Percentiles rank a stretch among this genome's conserved stretches.
phyloP scores from a whole-genome alignment of 2,113 vertebrate species.

The Bettongia penicillata region DNA sequence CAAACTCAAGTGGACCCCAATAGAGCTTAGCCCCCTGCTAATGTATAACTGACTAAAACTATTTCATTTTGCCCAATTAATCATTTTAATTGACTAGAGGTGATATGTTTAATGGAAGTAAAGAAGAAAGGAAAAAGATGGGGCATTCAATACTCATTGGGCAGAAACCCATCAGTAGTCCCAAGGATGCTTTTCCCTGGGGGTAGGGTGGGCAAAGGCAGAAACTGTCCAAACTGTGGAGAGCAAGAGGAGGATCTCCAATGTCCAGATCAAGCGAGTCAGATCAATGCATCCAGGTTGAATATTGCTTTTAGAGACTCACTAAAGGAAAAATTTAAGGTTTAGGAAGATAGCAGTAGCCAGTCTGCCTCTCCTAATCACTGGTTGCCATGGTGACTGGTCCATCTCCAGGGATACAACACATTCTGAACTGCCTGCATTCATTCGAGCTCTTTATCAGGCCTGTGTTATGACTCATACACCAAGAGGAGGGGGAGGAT shows the following conservation, averaged over 20 bases:
- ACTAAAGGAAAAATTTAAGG: not conserved
- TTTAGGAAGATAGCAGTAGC: not conserved
- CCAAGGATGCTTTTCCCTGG: not conserved
- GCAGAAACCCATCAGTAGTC: too few species aligned
- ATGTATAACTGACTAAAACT: not conserved
- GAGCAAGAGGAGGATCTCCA: not conserved
- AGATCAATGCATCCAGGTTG: not conserved
- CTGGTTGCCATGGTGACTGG: not conserved
- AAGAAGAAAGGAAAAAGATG: not conserved
- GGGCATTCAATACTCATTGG: not conserved
- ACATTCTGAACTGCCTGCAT: not conserved
- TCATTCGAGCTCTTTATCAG: not conserved
- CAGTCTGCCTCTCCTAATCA: not conserved
- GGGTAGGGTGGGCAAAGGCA: accelerated
- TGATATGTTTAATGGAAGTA: not conserved
- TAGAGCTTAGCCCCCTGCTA: not conserved
- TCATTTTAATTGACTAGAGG: not conserved
- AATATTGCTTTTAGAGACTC: not conserved
- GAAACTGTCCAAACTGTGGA: not conserved
- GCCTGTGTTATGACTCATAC: not conserved
- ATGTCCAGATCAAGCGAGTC: not conserved
- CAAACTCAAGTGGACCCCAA: not conserved
- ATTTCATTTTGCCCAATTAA: not conserved
- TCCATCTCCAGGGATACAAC: not conserved
- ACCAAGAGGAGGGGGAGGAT: not conserved